Base-by-base conservation (phyloP, 1,140 invertebrate species). In the Drosophila parabipectinata region DNA sequence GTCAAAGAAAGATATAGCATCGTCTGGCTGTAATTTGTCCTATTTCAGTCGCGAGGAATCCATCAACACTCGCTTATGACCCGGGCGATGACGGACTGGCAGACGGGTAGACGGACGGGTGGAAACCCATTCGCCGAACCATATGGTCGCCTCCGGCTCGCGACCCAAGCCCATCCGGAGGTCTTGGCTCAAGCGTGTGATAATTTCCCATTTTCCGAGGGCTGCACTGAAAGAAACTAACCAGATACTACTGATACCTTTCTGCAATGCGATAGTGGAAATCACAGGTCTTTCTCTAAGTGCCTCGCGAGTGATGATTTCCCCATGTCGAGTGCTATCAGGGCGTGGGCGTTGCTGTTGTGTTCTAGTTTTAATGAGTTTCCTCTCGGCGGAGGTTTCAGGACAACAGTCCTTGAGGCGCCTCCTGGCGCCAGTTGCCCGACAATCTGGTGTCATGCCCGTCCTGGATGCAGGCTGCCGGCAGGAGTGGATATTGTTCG, bases 321-420 rank as follows among this genome's bases (percentile, higher is more conserved):
- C 48, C 53, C 37, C 37, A 54, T 62, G 62, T 66, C 39, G 18
- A 44, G 41, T 34, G 26, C 45, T 69, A 63, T 75, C 48, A 68
- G 5, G 59, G 15, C 54, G 44, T 83, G 18, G 15, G 66, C 59
- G 63, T 69, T 57, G 62, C 47, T 81, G 61, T 76, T 79, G 61
- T 87, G 82, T 66, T 88, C 83, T 76, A 87, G 75, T 87, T 87
- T 87, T 88, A 88, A 87, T 88, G 82, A 84, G 79, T 84, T 84
- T 85, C 72, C 80, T 77, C 80, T 80, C 67, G 55, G 73, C 53
- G 18, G 45, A 74, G 76, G 69, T 57, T 69, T 9, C 67, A 69
- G 63, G 64, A 71, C 52, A 50, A 69, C 30, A 69, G 82, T 85
- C 78, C 78, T 88, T 85, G 66, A 71, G 56, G 76, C 83, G 73